Percentiles rank a stretch among this genome's conserved stretches.
Evolutionary conservation across 1,140 invertebrate species (phyloP).

Genomic region (Heliothis virescens): DNA sequence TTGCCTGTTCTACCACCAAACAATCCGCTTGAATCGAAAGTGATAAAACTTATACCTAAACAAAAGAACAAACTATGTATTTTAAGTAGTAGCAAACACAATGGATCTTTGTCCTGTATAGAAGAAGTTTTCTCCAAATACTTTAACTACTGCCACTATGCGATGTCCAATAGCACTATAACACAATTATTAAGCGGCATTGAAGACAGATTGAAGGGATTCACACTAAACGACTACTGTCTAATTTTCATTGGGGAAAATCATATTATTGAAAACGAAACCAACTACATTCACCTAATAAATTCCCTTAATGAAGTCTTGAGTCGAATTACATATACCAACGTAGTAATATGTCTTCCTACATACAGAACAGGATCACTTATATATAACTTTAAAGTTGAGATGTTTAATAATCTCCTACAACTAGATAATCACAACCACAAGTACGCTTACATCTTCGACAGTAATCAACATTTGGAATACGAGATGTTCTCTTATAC

Average conservation of each 20-base stretch:
- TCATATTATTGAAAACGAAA: neutral
- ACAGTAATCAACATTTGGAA: neutral
- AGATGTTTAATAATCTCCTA: slow-evolving; percentile 1
- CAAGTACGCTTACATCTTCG: slow-evolving; percentile 16
- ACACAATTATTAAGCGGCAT: neutral
- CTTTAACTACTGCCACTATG: slow-evolving; percentile 20
- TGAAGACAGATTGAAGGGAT: neutral
- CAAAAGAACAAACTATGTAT: slow-evolving; percentile 36
- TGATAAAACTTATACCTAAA: neutral
- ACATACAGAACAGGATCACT: neutral
- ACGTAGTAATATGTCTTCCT: slow-evolving; percentile 7
- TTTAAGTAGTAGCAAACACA: neutral
- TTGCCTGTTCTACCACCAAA: too few species aligned
- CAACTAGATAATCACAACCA: neutral
- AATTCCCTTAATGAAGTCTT: neutral
- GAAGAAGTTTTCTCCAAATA: slow-evolving; percentile 24
- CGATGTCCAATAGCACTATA: slow-evolving; percentile 2
- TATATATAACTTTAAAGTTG: slow-evolving; percentile 15
- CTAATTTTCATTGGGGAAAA: neutral
- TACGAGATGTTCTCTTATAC: slow-evolving; percentile 8
- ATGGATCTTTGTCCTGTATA: neutral
- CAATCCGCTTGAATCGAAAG: too few species aligned
- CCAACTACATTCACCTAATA: neutral
- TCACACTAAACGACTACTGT: slow-evolving; percentile 6
- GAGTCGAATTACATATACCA: neutral